Conservation (phyloP, 2,888 invertebrate genomes). For the Hemithea aestivaria region DNA sequence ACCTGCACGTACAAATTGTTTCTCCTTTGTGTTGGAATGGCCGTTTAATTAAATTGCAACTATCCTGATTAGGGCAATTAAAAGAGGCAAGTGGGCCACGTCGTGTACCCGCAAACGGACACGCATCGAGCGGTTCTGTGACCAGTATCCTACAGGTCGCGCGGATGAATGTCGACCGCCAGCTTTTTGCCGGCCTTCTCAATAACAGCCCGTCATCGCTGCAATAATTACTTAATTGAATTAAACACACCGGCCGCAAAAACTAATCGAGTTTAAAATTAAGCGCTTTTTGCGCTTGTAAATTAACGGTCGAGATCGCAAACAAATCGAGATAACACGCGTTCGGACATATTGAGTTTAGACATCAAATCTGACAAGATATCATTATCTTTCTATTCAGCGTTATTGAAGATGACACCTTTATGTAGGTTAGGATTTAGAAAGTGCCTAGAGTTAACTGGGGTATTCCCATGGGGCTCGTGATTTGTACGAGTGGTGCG, state of each 20-base stretch:
- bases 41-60: conserved; percentile 66
- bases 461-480: conserved; percentile 24
- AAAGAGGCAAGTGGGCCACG: conserved; percentile 55
- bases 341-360: conserved; percentile 27
- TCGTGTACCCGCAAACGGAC: conserved; percentile 12
- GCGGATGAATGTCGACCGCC: conserved; percentile 35
- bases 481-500: conserved; percentile 29
- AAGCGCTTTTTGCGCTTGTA: conserved; percentile 25
- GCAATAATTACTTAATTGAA: conserved; percentile 60
- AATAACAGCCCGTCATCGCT: conserved; percentile 57
- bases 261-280: conserved; percentile 27
- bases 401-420: conserved; percentile 25
- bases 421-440: conserved; percentile 31
- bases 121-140: conserved; percentile 25
- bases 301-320: conserved; percentile 27
- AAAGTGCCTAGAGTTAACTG: conserved; percentile 26
- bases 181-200: conserved; percentile 54
- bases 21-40: conserved; percentile 52
- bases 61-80: conserved; percentile 60
- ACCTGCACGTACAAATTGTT: conserved; percentile 23
- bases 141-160: conserved; percentile 32
- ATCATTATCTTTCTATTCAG: conserved; percentile 29
- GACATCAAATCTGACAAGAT: conserved; percentile 30
- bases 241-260: conserved; percentile 44
- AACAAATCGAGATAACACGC: conserved; percentile 27